These are phyloP conservation scores for Petrolisthes manimaculis DNA, from an alignment of 2,888 invertebrate genomes.

Conservation along the genomic window DNA sequence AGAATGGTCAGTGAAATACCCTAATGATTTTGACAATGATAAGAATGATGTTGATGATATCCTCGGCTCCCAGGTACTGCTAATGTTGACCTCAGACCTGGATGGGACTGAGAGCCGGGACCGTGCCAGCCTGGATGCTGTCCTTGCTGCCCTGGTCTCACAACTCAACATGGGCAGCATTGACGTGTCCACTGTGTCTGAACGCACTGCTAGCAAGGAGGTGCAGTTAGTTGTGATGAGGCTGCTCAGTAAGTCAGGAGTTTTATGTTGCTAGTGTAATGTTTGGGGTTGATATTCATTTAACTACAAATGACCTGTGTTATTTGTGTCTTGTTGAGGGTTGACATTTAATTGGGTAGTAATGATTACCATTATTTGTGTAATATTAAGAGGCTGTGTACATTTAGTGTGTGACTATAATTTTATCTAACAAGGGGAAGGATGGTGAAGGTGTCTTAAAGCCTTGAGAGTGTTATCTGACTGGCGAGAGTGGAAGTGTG, in stretches of 20 bases:
- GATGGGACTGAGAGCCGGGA: slow-evolving; percentile 88
- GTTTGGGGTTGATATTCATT: not conserved
- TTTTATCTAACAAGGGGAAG: too few species aligned
- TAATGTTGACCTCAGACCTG: slow-evolving; percentile 92
- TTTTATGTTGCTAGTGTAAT: not conserved
- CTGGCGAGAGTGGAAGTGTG: too few species aligned
- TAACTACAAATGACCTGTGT: not conserved
- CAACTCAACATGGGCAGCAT: slow-evolving; percentile 69
- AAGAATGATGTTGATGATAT: too few species aligned
- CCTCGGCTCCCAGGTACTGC: slow-evolving; percentile 76
- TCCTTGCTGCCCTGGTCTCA: slow-evolving; percentile 79
- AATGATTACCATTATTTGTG: not conserved
- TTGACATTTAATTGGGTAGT: not conserved
- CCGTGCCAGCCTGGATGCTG: slow-evolving; percentile 80
- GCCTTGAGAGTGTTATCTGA: too few species aligned
- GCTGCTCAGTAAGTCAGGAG: slow-evolving; percentile 79
- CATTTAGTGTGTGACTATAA: too few species aligned
- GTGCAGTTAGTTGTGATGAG: slow-evolving; percentile 90
- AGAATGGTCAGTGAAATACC: too few species aligned
- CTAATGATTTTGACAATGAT: too few species aligned
- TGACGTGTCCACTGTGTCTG: slow-evolving; percentile 68
- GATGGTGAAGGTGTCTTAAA: too few species aligned
- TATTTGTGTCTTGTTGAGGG: not conserved
- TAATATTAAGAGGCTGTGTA: not conserved
- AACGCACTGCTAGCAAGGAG: slow-evolving; percentile 83